phyloP scores from a whole-genome alignment of 2,113 vertebrate genomes.

The Pseudolaguvia tuberculata region DNA sequence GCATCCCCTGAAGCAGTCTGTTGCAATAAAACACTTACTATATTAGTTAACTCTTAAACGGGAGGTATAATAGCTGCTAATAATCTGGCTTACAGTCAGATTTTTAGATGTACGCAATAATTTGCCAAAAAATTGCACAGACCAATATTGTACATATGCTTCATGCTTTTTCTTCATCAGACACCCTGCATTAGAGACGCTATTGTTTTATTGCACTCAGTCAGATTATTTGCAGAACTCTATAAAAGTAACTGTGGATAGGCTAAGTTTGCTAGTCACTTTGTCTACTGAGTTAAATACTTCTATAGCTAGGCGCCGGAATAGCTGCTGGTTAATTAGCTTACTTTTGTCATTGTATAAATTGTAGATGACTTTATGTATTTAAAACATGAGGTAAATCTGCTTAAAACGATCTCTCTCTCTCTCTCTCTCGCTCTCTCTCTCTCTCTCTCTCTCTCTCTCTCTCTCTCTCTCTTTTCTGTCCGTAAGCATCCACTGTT shows the following conservation, averaged over 20 bases:
- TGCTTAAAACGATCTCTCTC: no score
- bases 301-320: not conserved
- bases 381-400: no score
- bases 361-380: not conserved
- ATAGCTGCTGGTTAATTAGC: not conserved
- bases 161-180: no score
- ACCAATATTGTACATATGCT: no score
- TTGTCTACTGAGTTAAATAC: not conserved
- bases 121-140: not conserved
- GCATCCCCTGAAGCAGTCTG: no score
- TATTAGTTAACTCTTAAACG: not conserved
- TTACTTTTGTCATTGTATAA: not conserved
- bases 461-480: not conserved
- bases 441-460: no score
- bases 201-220: no score
- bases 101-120: not conserved
- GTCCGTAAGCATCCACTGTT: constrained; percentile 8
- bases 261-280: not conserved
- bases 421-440: no score
- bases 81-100: not conserved
- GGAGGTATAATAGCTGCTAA: not conserved
- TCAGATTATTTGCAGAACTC: no score
- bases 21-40: no score
- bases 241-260: no score
- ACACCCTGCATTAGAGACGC: no score